Evolutionary conservation across 2,797 vertebrate genomes (phyloP).

Genomic region (Allobates femoralis): DNA sequence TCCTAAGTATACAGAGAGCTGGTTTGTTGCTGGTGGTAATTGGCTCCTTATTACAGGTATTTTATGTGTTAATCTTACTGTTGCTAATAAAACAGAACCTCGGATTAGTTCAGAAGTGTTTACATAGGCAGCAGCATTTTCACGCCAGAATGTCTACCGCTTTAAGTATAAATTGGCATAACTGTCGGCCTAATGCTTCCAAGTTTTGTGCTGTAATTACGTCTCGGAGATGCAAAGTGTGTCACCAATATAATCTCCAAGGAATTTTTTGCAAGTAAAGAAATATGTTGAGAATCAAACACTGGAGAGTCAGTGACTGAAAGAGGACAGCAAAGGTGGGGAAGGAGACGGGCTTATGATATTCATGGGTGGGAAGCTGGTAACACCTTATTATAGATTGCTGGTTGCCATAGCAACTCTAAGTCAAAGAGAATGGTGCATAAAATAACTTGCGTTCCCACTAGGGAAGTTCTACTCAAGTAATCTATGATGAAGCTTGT

Average conservation of each 20-base stretch:
- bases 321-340: neutral
- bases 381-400: constrained; percentile 6
- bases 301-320: constrained; percentile 1
- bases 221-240: constrained; percentile 54
- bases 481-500: neutral
- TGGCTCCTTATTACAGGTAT: constrained; percentile 36
- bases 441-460: constrained; percentile 23
- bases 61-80: constrained; percentile 36
- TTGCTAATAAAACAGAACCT: constrained; percentile 20
- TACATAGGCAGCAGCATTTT: constrained; percentile 24
- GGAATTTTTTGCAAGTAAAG: constrained; percentile 30
- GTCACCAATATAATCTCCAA: constrained; percentile 31
- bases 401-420: constrained; percentile 32
- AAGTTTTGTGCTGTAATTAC: constrained; percentile 48
- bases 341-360: neutral
- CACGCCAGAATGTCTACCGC: neutral
- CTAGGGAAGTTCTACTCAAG: constrained; percentile 28
- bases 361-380: constrained; percentile 23
- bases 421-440: constrained; percentile 11
- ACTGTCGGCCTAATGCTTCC: constrained; percentile 26
- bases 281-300: constrained; percentile 32
- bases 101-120: constrained; percentile 25
- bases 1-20: neutral
- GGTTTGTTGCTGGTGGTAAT: constrained; percentile 20
- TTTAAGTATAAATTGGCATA: constrained; percentile 53